Evolutionary conservation across 2,888 invertebrate genomes (phyloP).

Genomic region (Catocala sponsa): DNA sequence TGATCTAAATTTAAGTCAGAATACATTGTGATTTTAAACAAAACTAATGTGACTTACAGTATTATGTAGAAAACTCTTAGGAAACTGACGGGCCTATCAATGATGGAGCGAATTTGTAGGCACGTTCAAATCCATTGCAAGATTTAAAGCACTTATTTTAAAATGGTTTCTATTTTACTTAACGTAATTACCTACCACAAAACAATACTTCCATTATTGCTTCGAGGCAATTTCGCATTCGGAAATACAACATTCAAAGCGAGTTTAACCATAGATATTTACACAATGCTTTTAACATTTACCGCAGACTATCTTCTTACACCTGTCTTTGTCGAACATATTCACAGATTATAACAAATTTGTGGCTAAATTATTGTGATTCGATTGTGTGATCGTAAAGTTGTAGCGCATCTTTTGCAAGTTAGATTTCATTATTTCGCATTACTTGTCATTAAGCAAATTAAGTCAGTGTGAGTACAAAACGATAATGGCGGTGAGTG

Average conservation of each 20-base stretch:
- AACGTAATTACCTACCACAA: slow-evolving; percentile 10
- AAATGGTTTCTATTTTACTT: slow-evolving; percentile 9
- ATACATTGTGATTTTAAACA: too few species aligned
- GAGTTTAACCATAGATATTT: slow-evolving; percentile 19
- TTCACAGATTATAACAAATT: slow-evolving; percentile 17
- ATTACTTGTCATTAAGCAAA: slow-evolving; percentile 48
- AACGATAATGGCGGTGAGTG: slow-evolving; percentile 47
- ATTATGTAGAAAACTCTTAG: too few species aligned
- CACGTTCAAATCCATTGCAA: slow-evolving; percentile 3
- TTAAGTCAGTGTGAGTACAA: slow-evolving; percentile 44
- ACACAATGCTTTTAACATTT: slow-evolving; percentile 22
- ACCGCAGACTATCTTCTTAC: slow-evolving; percentile 10
- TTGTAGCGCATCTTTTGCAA: slow-evolving; percentile 21
- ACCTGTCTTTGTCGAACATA: slow-evolving; percentile 18
- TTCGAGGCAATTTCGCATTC: slow-evolving; percentile 15
- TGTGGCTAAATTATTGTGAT: slow-evolving; percentile 21
- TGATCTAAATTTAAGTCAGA: too few species aligned
- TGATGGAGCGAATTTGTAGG: too few species aligned
- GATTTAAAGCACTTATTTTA: slow-evolving; percentile 12
- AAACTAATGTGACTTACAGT: too few species aligned
- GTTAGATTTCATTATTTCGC: slow-evolving; percentile 18
- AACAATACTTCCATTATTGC: neutral
- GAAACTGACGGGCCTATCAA: too few species aligned
- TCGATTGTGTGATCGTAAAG: slow-evolving; percentile 5
- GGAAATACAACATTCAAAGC: slow-evolving; percentile 17